Evolutionary conservation across 2,888 invertebrate species (phyloP).

Genomic region (Helicoverpa assulta): DNA sequence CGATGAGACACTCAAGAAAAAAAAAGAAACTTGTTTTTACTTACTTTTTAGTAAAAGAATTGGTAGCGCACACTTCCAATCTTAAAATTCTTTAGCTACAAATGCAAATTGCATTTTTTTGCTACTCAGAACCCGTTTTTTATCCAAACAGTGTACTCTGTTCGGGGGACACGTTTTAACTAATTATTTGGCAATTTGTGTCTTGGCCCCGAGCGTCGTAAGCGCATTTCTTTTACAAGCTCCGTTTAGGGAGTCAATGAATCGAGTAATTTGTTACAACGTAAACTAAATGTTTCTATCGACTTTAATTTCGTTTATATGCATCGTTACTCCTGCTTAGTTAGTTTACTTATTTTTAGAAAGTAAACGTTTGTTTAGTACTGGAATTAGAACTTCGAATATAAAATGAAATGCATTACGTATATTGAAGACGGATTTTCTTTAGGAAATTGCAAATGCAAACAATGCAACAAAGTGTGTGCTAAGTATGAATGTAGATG

Average conservation of each 20-base stretch:
- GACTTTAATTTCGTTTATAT: constrained; percentile 39
- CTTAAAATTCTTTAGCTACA: constrained; percentile 1
- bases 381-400: no score
- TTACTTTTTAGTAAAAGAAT: no score
- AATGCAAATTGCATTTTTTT: neutral
- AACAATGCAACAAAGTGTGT: no score
- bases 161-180: constrained; percentile 40
- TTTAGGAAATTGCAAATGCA: no score
- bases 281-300: constrained; percentile 45
- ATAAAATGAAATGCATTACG: no score
- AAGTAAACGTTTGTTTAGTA: neutral
- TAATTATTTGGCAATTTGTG: constrained; percentile 62
- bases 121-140: constrained; percentile 24
- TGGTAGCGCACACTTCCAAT: no score
- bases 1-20: no score
- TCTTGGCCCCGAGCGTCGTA: constrained; percentile 48
- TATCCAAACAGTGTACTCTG: constrained; percentile 7
- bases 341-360: neutral
- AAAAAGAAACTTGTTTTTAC: no score
- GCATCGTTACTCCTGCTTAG: neutral
- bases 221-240: constrained; percentile 58
- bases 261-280: constrained; percentile 62
- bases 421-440: no score
- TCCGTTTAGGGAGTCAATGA: constrained; percentile 61
- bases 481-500: no score